Evolutionary conservation across 2,888 invertebrate species (phyloP).

Genomic region (Xestoiulus laeticollis): DNA sequence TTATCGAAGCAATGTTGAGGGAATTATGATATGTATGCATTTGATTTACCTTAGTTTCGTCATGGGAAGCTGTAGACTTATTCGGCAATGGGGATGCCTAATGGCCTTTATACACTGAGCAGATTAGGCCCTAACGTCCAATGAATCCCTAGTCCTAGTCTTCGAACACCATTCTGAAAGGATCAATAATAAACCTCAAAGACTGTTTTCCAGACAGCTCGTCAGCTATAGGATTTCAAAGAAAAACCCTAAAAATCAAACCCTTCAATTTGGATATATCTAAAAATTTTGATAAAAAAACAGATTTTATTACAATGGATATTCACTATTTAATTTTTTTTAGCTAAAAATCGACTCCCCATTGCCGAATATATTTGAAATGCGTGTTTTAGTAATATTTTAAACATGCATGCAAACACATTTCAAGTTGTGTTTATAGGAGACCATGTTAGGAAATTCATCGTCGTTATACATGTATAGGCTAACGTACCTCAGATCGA

Average conservation of each 20-base stretch:
- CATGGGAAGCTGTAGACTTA: conserved; percentile 38
- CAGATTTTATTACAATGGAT: not conserved
- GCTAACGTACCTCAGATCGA: too few relatives aligned
- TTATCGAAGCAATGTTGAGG: not conserved
- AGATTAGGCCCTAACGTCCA: conserved; percentile 49
- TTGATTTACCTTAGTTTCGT: conserved; percentile 43
- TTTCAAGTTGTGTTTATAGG: too few relatives aligned
- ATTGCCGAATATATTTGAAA: not conserved
- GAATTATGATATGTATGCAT: conserved; percentile 18
- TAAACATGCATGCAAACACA: not conserved
- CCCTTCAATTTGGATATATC: not conserved
- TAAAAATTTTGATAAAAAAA: not conserved
- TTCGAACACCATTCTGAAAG: conserved; percentile 47
- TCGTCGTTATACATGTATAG: too few relatives aligned
- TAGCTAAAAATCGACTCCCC: not conserved
- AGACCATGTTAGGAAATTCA: too few relatives aligned
- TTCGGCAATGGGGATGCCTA: conserved; percentile 42
- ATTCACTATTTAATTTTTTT: not conserved
- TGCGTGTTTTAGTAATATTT: too few relatives aligned
- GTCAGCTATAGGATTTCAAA: not conserved
- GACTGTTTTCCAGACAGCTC: conserved; percentile 11
- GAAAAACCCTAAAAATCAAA: not conserved
- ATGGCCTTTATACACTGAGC: conserved; percentile 39
- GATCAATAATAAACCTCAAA: conserved; percentile 48
- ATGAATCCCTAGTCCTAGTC: conserved; percentile 48